Evolutionary conservation across 1,140 invertebrate genomes (phyloP), one percentile per base, ranked within the genome.

Genomic region (Drosophila suzukii): DNA sequence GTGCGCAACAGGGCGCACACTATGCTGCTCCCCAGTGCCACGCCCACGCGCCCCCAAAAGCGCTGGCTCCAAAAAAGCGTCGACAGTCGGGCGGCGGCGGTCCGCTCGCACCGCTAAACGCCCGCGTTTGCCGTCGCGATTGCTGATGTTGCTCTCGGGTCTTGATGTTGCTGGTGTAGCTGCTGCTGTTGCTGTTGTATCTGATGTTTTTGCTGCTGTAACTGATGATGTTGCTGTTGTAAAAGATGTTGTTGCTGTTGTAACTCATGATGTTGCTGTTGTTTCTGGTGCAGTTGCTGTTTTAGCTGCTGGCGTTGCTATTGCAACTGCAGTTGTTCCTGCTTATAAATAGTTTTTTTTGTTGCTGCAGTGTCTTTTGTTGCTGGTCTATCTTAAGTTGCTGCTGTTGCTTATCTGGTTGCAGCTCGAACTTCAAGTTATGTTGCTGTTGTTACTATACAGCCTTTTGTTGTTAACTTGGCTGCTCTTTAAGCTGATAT

Each of bases 1-100:
- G 74, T 51, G 83, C 66, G 84, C 84, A 88, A 88, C 85, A 88
- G 84, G 77, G 84, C 53, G 63, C 73, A 90, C 84, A 75, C 88
- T 88, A 89, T 58, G 38, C 34, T 30, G 38, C 47, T 67, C 27
- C 63, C 41, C 44, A 56, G 46, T 60, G 32, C 32, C 46, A 47
- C 67, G 66, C 47, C 67, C 67, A 58, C 74, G 73, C 80, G 79
- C 80, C 84, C 80, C 58, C 44, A 50, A 43, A 41, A 24, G 30
- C 39, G 47, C 20, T 30, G 43, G 49, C 74, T 27, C 51, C 24
- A 57, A 47, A 24, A 54, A 58, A 34, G 32, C 17, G 50, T 24
- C 62, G 71, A 67, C 51, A 83, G 75, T 82, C 71, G 82, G 75
- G 75, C 73, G 65, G 75, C 79, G 66, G 83, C 55, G 70, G 71